Evolutionary conservation across 2,797 vertebrate species (phyloP).

Genomic region (Falco concolor): DNA sequence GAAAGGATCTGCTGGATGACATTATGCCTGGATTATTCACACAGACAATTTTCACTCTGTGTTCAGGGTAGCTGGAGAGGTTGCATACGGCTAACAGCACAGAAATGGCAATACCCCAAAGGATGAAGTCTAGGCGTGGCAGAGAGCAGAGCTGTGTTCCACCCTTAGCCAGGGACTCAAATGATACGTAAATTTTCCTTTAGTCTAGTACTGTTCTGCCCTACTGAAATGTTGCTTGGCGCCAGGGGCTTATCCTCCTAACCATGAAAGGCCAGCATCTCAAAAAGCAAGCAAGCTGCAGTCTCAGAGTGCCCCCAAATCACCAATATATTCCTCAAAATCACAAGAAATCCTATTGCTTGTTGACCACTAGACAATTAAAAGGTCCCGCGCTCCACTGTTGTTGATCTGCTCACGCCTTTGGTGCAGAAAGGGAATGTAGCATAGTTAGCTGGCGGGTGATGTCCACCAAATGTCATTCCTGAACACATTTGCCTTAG

Average conservation of each 20-base stretch:
- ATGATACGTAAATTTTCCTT: neutral
- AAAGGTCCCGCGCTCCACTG: neutral
- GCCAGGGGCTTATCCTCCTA: neutral
- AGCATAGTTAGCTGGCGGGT: neutral
- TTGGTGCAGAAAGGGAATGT: neutral
- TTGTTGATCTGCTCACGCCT: neutral
- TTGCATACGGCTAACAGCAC: neutral
- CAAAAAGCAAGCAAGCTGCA: neutral
- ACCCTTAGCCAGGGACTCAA: neutral
- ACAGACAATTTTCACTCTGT: neutral
- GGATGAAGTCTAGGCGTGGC: neutral
- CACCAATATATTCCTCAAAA: neutral
- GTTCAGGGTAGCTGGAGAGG: neutral
- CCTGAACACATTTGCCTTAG: constrained; percentile 14
- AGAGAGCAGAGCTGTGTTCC: neutral
- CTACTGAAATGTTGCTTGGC: neutral
- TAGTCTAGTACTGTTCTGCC: neutral
- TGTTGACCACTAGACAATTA: neutral
- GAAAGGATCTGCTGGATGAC: neutral
- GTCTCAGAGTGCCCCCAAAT: neutral
- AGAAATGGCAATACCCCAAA: neutral
- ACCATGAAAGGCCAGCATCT: neutral
- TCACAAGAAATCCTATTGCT: neutral
- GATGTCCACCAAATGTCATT: constrained; percentile 39
- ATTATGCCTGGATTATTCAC: neutral